Conservation (phyloP, 1,140 invertebrate species). For the Paraescarpia echinospica region DNA sequence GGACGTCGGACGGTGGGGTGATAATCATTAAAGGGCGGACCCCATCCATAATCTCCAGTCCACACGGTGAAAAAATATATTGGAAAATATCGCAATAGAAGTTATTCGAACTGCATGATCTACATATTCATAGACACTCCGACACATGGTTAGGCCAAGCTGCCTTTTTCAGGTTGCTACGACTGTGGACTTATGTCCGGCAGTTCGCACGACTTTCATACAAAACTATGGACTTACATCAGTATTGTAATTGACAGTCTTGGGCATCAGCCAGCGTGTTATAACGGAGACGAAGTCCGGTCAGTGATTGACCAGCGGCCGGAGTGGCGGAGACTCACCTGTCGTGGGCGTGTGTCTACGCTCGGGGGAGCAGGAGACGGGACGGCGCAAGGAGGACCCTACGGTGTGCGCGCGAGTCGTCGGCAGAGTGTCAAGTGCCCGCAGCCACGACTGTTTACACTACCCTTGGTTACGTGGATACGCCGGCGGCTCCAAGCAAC, state of each 20-base stretch:
- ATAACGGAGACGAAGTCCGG: background rate
- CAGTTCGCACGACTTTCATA: background rate
- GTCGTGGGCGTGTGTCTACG: too few species aligned
- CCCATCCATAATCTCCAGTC: background rate
- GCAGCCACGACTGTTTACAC: background rate
- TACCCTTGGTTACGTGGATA: constrained; percentile 4
- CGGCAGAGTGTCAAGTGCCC: background rate
- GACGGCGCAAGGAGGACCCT: background rate
- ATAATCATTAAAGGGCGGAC: background rate
- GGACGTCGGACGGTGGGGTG: background rate
- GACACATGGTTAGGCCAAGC: too few species aligned
- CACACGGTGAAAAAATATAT: background rate
- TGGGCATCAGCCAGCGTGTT: background rate
- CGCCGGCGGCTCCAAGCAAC: constrained; percentile 1
- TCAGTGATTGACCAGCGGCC: background rate
- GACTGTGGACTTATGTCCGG: background rate
- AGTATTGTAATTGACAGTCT: background rate
- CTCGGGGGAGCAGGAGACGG: background rate
- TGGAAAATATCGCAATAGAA: background rate
- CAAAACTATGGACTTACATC: background rate
- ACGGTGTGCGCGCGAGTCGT: background rate
- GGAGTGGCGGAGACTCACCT: background rate
- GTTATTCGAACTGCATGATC: background rate
- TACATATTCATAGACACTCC: background rate
- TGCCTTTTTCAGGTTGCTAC: background rate